These are phyloP conservation scores for Agapetus fuscipes DNA, from an alignment of 2,888 invertebrate species.

Conservation along the genomic window DNA sequence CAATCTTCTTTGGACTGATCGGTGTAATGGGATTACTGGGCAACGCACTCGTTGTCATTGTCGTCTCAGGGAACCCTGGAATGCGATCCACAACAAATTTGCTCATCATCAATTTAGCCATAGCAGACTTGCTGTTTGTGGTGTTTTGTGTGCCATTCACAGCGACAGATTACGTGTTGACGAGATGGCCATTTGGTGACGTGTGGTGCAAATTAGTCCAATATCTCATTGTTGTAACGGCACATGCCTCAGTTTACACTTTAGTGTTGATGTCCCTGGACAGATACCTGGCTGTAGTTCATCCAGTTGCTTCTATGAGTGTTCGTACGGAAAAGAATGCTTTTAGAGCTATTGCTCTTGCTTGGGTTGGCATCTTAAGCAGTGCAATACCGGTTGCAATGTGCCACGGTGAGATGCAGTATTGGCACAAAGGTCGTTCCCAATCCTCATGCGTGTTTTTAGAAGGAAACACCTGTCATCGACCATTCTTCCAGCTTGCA, in stretches of 20 bases:
- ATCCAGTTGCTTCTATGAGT: conserved; percentile 81
- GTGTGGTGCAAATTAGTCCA: conserved; percentile 85
- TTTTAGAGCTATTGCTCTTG: conserved; percentile 61
- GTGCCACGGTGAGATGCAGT: conserved; percentile 64
- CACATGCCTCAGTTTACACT: conserved; percentile 89
- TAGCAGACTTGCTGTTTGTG: conserved; percentile 85
- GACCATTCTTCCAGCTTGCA: conserved; percentile 55
- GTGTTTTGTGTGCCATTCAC: conserved; percentile 92
- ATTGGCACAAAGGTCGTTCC: conserved; percentile 51
- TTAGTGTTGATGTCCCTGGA: conserved; percentile 89
- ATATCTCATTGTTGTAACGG: conserved; percentile 84
- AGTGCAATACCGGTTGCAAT: conserved; percentile 66
- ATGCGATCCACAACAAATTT: conserved; percentile 92
- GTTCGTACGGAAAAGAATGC: conserved; percentile 76
- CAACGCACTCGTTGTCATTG: conserved; percentile 79
- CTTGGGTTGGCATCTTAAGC: conserved; percentile 72
- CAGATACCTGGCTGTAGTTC: conserved; percentile 85
- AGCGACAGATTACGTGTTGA: conserved; percentile 78
- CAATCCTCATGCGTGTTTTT: conserved; percentile 61
- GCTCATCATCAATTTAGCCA: conserved; percentile 79
- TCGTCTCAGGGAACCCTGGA: conserved; percentile 81
- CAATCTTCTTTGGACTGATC: conserved; percentile 79
- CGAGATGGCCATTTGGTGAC: conserved; percentile 85
- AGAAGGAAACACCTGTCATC: conserved; percentile 29
- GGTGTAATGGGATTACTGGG: conserved; percentile 79